Conservation (phyloP, 2,888 invertebrate genomes). For the Drosophila aldrichi region DNA sequence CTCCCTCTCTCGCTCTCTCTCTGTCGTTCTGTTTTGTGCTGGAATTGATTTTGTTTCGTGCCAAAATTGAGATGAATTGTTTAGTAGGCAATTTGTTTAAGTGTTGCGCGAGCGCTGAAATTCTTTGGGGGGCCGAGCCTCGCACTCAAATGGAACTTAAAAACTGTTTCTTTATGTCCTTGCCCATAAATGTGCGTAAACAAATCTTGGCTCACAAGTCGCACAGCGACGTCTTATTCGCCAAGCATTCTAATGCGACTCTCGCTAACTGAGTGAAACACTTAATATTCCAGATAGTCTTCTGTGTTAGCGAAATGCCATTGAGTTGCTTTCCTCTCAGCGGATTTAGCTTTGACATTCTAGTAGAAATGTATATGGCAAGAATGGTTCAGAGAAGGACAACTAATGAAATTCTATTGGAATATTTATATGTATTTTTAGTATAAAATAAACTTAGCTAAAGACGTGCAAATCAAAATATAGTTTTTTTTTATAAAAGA, state of each 20-base stretch:
- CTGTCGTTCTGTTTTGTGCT: not conserved
- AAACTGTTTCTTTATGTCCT: slow-evolving; percentile 58
- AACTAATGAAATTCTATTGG: not conserved
- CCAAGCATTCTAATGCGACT: slow-evolving; percentile 21
- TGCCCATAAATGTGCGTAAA: slow-evolving; percentile 58
- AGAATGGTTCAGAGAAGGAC: not conserved
- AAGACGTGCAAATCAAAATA: no score
- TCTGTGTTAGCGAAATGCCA: not conserved
- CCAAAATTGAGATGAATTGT: slow-evolving; percentile 72
- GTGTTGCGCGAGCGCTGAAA: slow-evolving; percentile 39
- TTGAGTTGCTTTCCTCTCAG: not conserved
- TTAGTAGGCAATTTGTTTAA: slow-evolving; percentile 74
- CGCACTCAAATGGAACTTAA: slow-evolving; percentile 41
- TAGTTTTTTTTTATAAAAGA: no score
- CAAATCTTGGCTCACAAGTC: slow-evolving; percentile 37
- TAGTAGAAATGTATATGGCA: no score
- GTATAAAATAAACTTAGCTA: no score
- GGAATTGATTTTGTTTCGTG: slow-evolving; percentile 61
- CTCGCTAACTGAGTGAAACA: slow-evolving; percentile 13
- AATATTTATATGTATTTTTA: no score
- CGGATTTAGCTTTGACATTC: not conserved
- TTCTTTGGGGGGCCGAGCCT: slow-evolving; percentile 24
- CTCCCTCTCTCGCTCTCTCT: not conserved
- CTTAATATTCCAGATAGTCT: slow-evolving; percentile 20
- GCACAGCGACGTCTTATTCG: slow-evolving; percentile 1